Conservation (phyloP, 2,797 vertebrate species). For the Erpetoichthys calabaricus region DNA sequence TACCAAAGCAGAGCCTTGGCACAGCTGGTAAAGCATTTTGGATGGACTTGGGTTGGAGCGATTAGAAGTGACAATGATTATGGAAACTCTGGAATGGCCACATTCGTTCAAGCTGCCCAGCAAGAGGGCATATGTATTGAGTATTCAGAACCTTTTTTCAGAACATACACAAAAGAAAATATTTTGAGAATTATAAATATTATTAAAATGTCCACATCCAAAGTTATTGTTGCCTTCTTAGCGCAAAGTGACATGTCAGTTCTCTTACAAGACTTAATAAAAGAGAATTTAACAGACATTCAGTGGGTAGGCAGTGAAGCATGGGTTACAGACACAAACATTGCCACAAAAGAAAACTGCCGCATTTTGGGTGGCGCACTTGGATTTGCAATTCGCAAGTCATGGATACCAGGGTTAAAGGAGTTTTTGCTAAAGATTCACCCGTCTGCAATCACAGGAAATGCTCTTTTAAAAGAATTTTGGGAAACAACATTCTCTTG, state of each 20-base stretch:
- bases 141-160: slow-evolving; percentile 44
- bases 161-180: slow-evolving; percentile 23
- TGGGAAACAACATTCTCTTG: slow-evolving; percentile 44
- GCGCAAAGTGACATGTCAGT: slow-evolving; percentile 13
- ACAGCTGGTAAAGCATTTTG: slow-evolving; percentile 43
- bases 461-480: slow-evolving; percentile 33
- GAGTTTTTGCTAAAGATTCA: slow-evolving; percentile 39
- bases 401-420: slow-evolving; percentile 34
- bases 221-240: slow-evolving; percentile 50
- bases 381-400: slow-evolving; percentile 42
- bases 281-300: slow-evolving; percentile 6
- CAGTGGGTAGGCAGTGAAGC: slow-evolving; percentile 11
- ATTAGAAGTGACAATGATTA: slow-evolving; percentile 56
- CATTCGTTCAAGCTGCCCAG: slow-evolving; percentile 44
- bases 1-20: slow-evolving; percentile 56
- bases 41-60: slow-evolving; percentile 55
- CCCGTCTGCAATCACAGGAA: slow-evolving; percentile 20
- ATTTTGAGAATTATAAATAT: slow-evolving; percentile 8
- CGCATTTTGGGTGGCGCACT: slow-evolving; percentile 39
- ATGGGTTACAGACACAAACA: slow-evolving; percentile 3
- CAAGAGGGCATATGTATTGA: slow-evolving; percentile 46
- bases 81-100: slow-evolving; percentile 40
- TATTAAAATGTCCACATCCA: slow-evolving; percentile 32
- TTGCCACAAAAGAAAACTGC: slow-evolving; percentile 7
- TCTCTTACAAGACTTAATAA: slow-evolving; percentile 7